Evolutionary conservation across 2,888 invertebrate species (phyloP).

Genomic region (Clepsis dumicolana): DNA sequence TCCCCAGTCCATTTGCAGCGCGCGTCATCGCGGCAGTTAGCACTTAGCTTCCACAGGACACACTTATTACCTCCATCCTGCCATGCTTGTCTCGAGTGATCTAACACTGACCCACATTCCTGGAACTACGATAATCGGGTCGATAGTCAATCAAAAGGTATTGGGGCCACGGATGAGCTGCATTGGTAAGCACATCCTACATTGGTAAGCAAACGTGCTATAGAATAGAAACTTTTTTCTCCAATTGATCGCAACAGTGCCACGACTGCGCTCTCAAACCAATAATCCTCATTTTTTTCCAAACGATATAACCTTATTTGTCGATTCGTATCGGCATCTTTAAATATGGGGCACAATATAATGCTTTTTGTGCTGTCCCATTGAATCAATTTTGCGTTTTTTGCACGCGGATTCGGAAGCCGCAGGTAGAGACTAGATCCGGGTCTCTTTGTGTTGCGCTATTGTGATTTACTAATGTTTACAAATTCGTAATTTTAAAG

Average conservation of each 20-base stretch:
- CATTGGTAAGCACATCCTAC: too few species aligned
- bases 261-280: conserved; percentile 58
- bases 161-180: conserved; percentile 55
- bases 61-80: conserved; percentile 76
- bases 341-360: conserved; percentile 77
- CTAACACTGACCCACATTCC: conserved; percentile 79
- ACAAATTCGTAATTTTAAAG: conserved; percentile 80
- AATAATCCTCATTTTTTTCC: conserved; percentile 77
- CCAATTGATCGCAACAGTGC: conserved; percentile 53
- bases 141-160: conserved; percentile 71
- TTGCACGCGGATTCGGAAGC: conserved; percentile 82
- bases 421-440: conserved; percentile 85
- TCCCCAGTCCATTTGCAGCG: conserved; percentile 31
- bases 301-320: conserved; percentile 80
- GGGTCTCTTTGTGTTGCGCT: conserved; percentile 72
- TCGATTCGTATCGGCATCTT: conserved; percentile 72
- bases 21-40: conserved; percentile 53
- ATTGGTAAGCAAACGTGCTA: conserved; percentile 48
- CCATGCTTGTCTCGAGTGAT: conserved; percentile 50
- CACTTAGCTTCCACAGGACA: conserved; percentile 42
- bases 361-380: conserved; percentile 74
- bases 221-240: conserved; percentile 46
- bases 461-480: conserved; percentile 78
- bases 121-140: conserved; percentile 66
- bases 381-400: conserved; percentile 81